Evolutionary conservation across 2,113 vertebrate species (phyloP).

Genomic region (Vanacampus margaritifer): DNA sequence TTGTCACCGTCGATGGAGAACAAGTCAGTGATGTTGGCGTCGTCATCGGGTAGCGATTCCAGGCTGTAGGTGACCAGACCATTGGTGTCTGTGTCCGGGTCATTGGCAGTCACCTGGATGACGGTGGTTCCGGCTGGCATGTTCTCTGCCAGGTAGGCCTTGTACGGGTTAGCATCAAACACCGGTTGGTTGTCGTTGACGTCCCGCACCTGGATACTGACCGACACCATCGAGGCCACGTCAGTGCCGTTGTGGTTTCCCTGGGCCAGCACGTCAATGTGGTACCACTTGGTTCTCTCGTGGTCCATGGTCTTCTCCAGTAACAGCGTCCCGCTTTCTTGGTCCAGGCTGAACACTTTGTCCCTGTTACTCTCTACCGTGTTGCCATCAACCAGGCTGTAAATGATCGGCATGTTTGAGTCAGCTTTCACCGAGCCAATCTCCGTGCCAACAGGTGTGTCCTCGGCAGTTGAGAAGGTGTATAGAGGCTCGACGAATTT

Average conservation of each 20-base stretch:
- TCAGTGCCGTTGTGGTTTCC: conserved; percentile 84
- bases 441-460: conserved; percentile 86
- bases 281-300: conserved; percentile 93
- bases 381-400: conserved; percentile 92
- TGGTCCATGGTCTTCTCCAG: conserved; percentile 88
- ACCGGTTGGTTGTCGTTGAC: conserved; percentile 93
- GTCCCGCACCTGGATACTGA: conserved; percentile 91
- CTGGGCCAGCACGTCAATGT: conserved; percentile 88
- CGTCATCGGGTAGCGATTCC: conserved; percentile 68
- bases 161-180: conserved; percentile 92
- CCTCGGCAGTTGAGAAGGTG: conserved; percentile 88
- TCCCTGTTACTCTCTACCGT: conserved; percentile 92
- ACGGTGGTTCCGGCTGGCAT: conserved; percentile 90
- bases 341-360: conserved; percentile 83
- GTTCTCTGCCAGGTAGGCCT: conserved; percentile 90
- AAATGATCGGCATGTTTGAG: conserved; percentile 86
- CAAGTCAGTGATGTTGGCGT: conserved; percentile 70
- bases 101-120: conserved; percentile 89
- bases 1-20: conserved; percentile 86
- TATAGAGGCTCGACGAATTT: conserved; percentile 95
- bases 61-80: conserved; percentile 89
- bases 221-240: conserved; percentile 86
- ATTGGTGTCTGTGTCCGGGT: conserved; percentile 87
- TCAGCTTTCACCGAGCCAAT: conserved; percentile 86
- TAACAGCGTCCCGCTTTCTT: conserved; percentile 82